These are phyloP conservation scores for Armadillidium nasatum DNA, from an alignment of 1,140 invertebrate genomes.

Conservation along the genomic window DNA sequence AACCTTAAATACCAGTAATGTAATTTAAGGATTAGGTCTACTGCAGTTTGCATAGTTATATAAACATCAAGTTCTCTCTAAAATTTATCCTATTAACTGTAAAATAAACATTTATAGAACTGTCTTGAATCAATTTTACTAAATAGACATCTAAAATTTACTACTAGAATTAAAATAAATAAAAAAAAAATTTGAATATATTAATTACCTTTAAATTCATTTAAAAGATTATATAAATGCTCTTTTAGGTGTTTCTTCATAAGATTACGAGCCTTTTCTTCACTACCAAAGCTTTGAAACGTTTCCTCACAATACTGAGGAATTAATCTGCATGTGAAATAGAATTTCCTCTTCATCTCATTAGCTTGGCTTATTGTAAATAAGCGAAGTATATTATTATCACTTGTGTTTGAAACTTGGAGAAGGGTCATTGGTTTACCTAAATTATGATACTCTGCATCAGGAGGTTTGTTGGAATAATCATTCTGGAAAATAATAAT, in stretches of 20 bases:
- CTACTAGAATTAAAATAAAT: too few species aligned
- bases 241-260: conserved; percentile 2
- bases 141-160: too few species aligned
- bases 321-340: conserved; percentile 2
- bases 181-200: too few species aligned
- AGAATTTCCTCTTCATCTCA: background rate
- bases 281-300: background rate
- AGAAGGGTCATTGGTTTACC: background rate
- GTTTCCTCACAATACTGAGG: background rate
- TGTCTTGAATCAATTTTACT: too few species aligned
- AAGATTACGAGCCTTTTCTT: conserved; percentile 1
- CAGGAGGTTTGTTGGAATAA: too few species aligned
- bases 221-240: background rate
- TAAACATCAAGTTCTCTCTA: too few species aligned
- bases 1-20: too few species aligned
- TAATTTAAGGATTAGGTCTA: too few species aligned
- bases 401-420: background rate
- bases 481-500: too few species aligned
- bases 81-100: too few species aligned
- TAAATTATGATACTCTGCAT: background rate
- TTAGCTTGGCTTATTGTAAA: background rate
- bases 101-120: too few species aligned
- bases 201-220: background rate
- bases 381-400: background rate
- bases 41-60: too few species aligned